Conservation (phyloP, 2,888 invertebrate species). For the Tinea trinotella region DNA sequence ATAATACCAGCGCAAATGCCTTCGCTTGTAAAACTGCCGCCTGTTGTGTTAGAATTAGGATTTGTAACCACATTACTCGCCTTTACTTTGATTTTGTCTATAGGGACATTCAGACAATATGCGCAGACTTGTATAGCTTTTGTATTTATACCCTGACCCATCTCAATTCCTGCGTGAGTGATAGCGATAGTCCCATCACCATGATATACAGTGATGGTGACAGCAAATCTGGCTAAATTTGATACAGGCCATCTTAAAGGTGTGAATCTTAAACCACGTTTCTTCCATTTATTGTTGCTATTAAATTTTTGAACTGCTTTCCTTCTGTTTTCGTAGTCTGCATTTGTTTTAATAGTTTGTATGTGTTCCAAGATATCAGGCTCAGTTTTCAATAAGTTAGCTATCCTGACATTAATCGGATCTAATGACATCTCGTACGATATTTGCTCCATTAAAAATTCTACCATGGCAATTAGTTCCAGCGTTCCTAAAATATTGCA, state of each 20-base stretch:
- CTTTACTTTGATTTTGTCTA: conserved; percentile 77
- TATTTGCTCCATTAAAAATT: conserved; percentile 77
- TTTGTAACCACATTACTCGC: conserved; percentile 71
- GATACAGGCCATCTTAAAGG: conserved; percentile 73
- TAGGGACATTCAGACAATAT: conserved; percentile 72
- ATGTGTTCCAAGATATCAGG: conserved; percentile 53
- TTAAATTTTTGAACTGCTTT: conserved; percentile 67
- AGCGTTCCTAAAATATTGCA: conserved; percentile 55
- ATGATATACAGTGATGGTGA: conserved; percentile 73
- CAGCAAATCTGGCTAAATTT: conserved; percentile 52
- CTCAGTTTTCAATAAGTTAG: conserved; percentile 52
- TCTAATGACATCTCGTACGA: conserved; percentile 64
- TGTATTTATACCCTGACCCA: conserved; percentile 83
- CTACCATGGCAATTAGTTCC: conserved; percentile 68
- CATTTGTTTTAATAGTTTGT: conserved; percentile 59
- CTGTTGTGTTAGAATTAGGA: conserved; percentile 76
- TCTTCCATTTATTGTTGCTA: conserved; percentile 78
- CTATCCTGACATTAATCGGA: conserved; percentile 64
- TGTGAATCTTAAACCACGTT: conserved; percentile 74
- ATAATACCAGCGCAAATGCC: conserved; percentile 66
- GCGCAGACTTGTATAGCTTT: conserved; percentile 78
- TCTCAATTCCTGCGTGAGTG: conserved; percentile 75
- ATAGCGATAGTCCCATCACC: conserved; percentile 76
- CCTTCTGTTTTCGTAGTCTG: conserved; percentile 63
- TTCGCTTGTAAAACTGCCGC: conserved; percentile 79